Evolutionary conservation across 23 tunicate genomes (phyloP).

Genomic region (Pegea sp.): DNA sequence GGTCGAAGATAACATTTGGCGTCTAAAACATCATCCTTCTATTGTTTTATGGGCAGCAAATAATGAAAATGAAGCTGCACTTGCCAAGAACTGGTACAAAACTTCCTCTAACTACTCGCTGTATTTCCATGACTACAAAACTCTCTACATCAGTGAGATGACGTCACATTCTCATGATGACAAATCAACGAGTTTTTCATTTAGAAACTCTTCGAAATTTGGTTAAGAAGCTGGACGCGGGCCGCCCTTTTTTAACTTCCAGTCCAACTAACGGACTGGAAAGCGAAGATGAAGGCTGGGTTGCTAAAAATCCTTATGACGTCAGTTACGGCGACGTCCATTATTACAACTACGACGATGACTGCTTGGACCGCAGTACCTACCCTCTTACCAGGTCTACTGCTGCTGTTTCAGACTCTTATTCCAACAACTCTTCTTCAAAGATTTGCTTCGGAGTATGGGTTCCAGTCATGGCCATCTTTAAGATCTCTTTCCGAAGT

Average conservation of each 20-base stretch:
- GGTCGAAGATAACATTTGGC: conserved; percentile 17
- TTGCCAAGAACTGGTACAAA: conserved; percentile 85
- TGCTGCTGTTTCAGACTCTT: too few relatives aligned
- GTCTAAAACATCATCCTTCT: conserved; percentile 81
- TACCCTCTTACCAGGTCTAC: conserved; percentile 70
- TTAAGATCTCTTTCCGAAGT: conserved; percentile 35
- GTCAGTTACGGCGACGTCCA: conserved; percentile 79
- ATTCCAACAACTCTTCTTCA: conserved; percentile 1
- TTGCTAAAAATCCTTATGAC: conserved; percentile 90
- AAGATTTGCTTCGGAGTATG: conserved; percentile 89
- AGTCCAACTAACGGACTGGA: conserved; percentile 89
- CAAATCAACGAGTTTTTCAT: too few relatives aligned
- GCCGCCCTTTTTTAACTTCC: conserved; percentile 70
- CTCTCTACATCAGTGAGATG: conserved; percentile 43
- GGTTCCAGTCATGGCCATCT: conserved; percentile 88
- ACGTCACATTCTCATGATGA: too few relatives aligned
- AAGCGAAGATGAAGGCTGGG: conserved; percentile 28
- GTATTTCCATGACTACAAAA: conserved; percentile 41
- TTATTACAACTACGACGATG: conserved; percentile 82
- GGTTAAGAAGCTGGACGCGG: conserved; percentile 22
- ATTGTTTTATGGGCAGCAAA: conserved; percentile 90
- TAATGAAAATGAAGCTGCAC: conserved; percentile 97
- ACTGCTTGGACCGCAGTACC: conserved; percentile 74
- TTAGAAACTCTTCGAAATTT: conserved; percentile 32
- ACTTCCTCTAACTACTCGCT: conserved; percentile 20